These are phyloP conservation scores for Venturia canescens DNA, from an alignment of 1,140 invertebrate species.

Conservation along the genomic window DNA sequence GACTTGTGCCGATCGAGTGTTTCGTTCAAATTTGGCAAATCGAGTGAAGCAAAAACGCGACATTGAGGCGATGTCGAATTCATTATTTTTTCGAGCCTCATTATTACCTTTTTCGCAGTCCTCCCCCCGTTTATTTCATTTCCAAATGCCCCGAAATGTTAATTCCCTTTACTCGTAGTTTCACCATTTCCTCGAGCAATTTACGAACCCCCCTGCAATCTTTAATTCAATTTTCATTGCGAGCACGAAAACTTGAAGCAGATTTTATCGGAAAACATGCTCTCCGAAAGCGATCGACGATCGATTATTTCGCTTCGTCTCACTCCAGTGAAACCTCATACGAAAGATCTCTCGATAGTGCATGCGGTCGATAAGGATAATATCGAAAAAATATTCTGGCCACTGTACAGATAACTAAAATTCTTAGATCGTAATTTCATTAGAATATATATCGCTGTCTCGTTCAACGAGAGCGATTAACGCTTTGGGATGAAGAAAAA, in stretches of 20 bases:
- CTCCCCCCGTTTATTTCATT: no score
- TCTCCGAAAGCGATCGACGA: no score
- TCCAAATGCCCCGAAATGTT: no score
- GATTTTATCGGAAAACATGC: no score
- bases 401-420: conserved; percentile 28
- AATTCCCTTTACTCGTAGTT: no score
- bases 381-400: conserved; percentile 25
- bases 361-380: background rate
- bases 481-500: background rate
- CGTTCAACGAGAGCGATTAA: conserved; percentile 3
- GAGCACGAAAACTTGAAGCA: no score
- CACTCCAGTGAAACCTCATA: background rate
- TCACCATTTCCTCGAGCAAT: no score
- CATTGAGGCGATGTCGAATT: background rate
- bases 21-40: background rate
- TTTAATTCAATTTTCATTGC: no score
- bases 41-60: background rate
- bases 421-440: background rate
- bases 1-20: conserved; percentile 51
- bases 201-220: no score
- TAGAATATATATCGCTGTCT: background rate
- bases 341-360: conserved; percentile 1
- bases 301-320: background rate
- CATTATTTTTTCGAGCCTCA: no score
- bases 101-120: no score